Percentiles rank a stretch among this genome's conserved stretches.
Evolutionary conservation across 2,888 invertebrate genomes (phyloP).

Genomic region (Acholoe squamosa): DNA sequence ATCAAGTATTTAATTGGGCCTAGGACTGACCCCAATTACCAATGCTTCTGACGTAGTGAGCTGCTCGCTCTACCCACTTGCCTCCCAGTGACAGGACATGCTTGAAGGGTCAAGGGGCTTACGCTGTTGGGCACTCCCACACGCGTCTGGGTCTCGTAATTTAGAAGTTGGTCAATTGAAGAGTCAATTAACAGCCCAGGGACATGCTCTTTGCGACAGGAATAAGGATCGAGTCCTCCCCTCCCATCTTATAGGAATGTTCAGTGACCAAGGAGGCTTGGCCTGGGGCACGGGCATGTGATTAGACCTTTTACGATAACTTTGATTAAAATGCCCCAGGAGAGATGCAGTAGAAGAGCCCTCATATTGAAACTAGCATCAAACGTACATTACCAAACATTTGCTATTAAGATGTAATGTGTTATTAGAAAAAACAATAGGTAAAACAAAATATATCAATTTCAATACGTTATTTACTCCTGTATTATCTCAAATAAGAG

Average conservation of each 20-base stretch:
- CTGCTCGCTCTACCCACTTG: not conserved
- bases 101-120: slow-evolving; percentile 40
- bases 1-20: slow-evolving; percentile 42
- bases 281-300: not conserved
- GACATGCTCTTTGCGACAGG: not conserved
- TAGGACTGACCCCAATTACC: slow-evolving; percentile 32
- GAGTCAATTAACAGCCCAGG: slow-evolving; percentile 25
- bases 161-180: slow-evolving; percentile 46
- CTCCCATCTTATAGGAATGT: not conserved
- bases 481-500: too few species aligned
- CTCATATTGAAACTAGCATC: too few species aligned
- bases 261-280: not conserved
- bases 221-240: not conserved
- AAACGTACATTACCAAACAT: too few species aligned
- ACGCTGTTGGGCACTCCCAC: not conserved
- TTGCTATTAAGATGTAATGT: too few species aligned
- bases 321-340: not conserved
- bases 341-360: too few species aligned
- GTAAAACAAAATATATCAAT: too few species aligned
- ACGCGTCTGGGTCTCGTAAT: slow-evolving; percentile 9
- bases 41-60: not conserved
- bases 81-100: not conserved
- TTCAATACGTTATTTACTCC: too few species aligned
- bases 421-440: too few species aligned
- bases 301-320: not conserved